Evolutionary conservation across 2,888 invertebrate genomes (phyloP), one percentile per base, ranked within the genome.

Genomic region (Limnephilus lunatus): DNA sequence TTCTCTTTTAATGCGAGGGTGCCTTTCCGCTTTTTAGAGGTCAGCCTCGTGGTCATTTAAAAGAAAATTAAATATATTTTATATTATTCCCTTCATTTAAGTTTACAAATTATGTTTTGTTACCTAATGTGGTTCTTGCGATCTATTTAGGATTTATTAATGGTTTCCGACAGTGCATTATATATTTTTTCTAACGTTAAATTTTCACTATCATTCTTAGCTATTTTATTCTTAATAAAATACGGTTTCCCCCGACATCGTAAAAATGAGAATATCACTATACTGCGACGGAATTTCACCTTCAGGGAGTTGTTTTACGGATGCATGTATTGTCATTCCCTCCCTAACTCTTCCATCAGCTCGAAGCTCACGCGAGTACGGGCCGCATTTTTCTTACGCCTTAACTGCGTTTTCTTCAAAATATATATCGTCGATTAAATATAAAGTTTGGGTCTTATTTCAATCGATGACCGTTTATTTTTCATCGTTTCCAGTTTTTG

Each of bases 341-440:
- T 68, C 68, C 2, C 25, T 25, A 68, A 25, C 5, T 68, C 68
- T 68, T 68, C 25, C 68, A 68, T 68, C 68, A 25, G 2, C 1
- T 87, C 4, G 53, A 25, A 53, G 68, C 87, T 53, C 53, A 87
- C 31, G 86, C 85, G 32, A 85, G 85, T 32, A 35, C 85, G 35
- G 85, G 35, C 53, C n/a, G 87, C 87, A 68, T 87, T 68, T 87
- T 87, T 86, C 86, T 86, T 86, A 83, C 83, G 32, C 39, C 39
- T 83, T 83, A 32, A 32, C 83, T 39, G 32, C 83, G 35, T 83
- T 83, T 83, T 86, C 85, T 86, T 86, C 44, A 44, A 44, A 44
- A 44, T 44, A 44, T 44, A 44, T 86, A 86, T n/a, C 35, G 44
- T 30, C 85, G 25, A 44, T 86, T 86, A 44, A 86, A 44, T 44